Evolutionary conservation across 92 coral and sea anemone species (phyloP), one percentile per base, ranked within the genome.

Genomic region (Galaxea fascicularis): DNA sequence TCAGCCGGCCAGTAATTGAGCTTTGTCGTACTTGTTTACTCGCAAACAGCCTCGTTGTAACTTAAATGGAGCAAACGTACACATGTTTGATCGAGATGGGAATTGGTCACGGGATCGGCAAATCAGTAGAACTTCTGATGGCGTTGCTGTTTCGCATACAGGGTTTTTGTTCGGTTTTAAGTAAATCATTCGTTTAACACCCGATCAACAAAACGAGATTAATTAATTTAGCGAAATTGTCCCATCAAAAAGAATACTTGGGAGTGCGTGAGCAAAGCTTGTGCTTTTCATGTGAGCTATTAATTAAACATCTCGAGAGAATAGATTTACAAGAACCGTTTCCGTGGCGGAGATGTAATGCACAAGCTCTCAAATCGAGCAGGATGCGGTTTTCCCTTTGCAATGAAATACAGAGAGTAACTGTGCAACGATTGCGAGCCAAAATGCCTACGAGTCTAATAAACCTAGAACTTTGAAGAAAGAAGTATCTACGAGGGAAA

Each of bases 11-110:
- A 82, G 70, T 53, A 60, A 68, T 70, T 44, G 76, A 65, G 18
- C 86, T 82, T 71, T 82, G 86, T 71, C 22, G 39, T 11, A 18
- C 86, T 51, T 82, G 78, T 82, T 82, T 82, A 71, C 86, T 35
- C 29, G 86, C 6, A 45, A 25, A 25, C 56, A 82, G 20, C 49
- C n/a, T 21, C 53, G 29, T 30, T 68, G 24, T 18, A 53, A 52
- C 41, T 7, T 12, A 22, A 26, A 71, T 10, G 26, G 58, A 17
- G 57, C 39, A 82, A 57, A 17, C 12, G 52, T 18, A 53, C 44
- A 7, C 58, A n/a, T 65, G 63, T 79, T 79, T 79, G 75, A 28
- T 49, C 9, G 66, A n/a, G 62, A 29, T n/a, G 3, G 26, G 45
- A 13, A 78, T 45, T 47, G 66, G 73, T 63, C 57, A 45, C 73